Evolutionary conservation across 2,113 vertebrate species (phyloP), one percentile per base, ranked within the genome.

Genomic region (Aspidoscelis tigris): DNA sequence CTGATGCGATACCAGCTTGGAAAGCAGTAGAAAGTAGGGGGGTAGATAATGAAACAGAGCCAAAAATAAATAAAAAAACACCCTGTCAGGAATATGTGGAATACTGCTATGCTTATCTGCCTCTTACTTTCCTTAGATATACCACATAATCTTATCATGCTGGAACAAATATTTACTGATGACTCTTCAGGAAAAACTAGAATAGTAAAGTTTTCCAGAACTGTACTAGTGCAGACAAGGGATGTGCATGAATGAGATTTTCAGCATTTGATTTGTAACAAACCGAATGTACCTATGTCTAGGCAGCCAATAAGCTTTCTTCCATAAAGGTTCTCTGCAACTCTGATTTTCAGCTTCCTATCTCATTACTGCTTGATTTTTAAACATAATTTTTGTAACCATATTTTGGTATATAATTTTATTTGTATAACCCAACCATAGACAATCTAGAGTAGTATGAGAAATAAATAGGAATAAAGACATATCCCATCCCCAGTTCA

Each of bases 401-500:
- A 50, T 50, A 50, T 50, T 50, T 50, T 50, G 47, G 47, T 50
- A 50, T 50, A 6, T 50, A 6, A 50, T 50, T 6, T 50, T 50
- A 50, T 50, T 50, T 50, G 47, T 50, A 50, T 50, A 50, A 18
- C 2, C 58, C 58, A 16, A 55, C 9, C 3, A 55, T 2, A 61
- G 58, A 61, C 12, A 61, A 16, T 61, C 58, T 18, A 16, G 18
- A 18, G 14, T 18, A 16, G 2, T 12, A 4, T 18, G 18, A 18
- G 58, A 61, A 61, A 61, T 18, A 18, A 61, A 61, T 18, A 61
- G 18, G 3, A 61, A 61, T 4, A 1, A 61, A 58, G 3, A 58
- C 7, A 58, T 14, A 58, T 14, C 10, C 55, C 55, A 18, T 50
- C 7, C 41, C 0, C 0, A 3, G 5, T 39, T 58, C 39, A 12